Evolutionary conservation across 2,888 invertebrate genomes (phyloP), one percentile per base, ranked within the genome.

Genomic region (Apotomis capreana): DNA sequence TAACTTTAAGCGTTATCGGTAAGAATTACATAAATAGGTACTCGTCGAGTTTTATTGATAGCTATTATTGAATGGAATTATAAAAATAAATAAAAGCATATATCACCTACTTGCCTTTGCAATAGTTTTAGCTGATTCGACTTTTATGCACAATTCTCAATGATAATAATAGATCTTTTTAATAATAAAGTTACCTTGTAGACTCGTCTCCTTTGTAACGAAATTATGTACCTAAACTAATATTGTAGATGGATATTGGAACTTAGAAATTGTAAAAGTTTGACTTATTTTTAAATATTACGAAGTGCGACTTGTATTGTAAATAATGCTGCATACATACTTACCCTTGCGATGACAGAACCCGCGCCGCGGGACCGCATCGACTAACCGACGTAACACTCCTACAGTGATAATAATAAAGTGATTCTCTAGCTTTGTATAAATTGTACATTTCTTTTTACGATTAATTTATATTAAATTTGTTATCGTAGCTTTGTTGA

Each of bases 401-500:
- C 85, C 80, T 81, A 82, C 87, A 88, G 92, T 91, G 92, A 92
- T 91, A 90, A 88, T 85, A 83, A 83, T 85, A 77, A 81, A 86
- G 91, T 91, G 92, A 90, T 92, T 87, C 87, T 85, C 86, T 89
- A 90, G 87, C 88, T 89, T 88, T 92, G 91, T 93, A 92, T 88
- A 91, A 92, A 90, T 82, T 92, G 92, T 93, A 93, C 87, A 92
- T 92, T 92, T 89, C 88, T 88, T 89, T 82, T 90, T 90, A 92
- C 85, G 80, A 87, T 91, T 93, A 92, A 92, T 92, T 93, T 92
- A 92, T 92, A 92, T 91, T 90, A 90, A 90, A 92, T 91, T 92
- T 93, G 92, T 92, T 93, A 92, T 91, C 79, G 87, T 91, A 91
- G 92, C 92, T 92, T 92, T 92, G 92, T 92, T 92, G 90, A 91